Base-by-base conservation (phyloP, 2,888 invertebrate species). In the Sipunculus nudus region DNA sequence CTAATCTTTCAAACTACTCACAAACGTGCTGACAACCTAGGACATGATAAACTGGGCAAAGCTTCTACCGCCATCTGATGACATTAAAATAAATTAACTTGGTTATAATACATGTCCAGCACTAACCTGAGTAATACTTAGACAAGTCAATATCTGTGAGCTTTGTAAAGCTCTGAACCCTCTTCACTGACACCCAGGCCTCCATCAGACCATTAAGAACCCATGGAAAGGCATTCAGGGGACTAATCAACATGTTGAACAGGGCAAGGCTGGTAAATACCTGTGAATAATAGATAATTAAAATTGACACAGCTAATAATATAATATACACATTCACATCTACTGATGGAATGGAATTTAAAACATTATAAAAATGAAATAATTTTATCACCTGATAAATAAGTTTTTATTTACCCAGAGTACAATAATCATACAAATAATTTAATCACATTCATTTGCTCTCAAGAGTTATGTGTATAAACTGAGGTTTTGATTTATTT, bases 221-320 rank as follows among this genome's bases (percentile, higher is more conserved):
- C 97, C 98, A 99, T 0, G 98, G 98, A 83, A 98, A 96, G 0
- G 96, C 94, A 85, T 99, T 99, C 60, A 99, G 84, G 0, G 98
- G 98, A 53, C 91, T 89, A 73, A 98, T 97, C 61, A 99, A 86
- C 92, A 99, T 96, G 80, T 96, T 94, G 62, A 99, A 89, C 55
- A 99, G 86, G 0, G 98, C 95, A 70, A 99, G 90, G 68, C 92
- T 92, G 0, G 98, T 97, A 77, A 98, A 99, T 1, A 93, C 88
- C 87, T 88, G 74, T 13, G 77, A 74, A 39, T 58, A 23, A 49
- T 25, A 35, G 49, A 3, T n/a, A n/a, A n/a, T n/a, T n/a, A n/a
- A n/a, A n/a, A n/a, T n/a, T n/a, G n/a, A 5, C 21, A 16, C 21
- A 21, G 21, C 1, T 5, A n/a, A n/a, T n/a, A n/a, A n/a, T n/a